Evolutionary conservation across 2,888 invertebrate species (phyloP), one percentile per base, ranked within the genome.

Genomic region (Lochmaea capreae): DNA sequence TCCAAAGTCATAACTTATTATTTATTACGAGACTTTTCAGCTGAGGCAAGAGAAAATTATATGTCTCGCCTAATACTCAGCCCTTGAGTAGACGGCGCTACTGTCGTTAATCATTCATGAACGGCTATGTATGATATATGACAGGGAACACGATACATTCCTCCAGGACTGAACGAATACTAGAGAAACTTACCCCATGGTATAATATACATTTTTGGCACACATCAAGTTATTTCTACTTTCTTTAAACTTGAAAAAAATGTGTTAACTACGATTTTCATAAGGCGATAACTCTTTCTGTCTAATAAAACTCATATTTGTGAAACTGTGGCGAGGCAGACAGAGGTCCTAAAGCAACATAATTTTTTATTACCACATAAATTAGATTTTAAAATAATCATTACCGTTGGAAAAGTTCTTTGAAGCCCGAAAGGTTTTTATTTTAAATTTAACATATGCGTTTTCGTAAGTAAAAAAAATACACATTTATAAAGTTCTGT

Each of bases 361-460:
- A 39, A 58, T 71, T 71, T 70, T 67, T 71, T 67, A 63, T 58
- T 63, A 63, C 59, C 22, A 46, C 67, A 74, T 71, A 70, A 72
- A 72, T 76, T 63, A 65, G 66, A 68, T 72, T 70, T 70, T 63
- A 70, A 74, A 67, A 71, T 65, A 71, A 71, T 71, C 71, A 33
- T 57, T 46, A 39, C 43, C 57, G 58, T 10, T 46, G 58, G 65
- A 71, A 76, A 71, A 59, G 62, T 67, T 71, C 71, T 67, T 71
- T 65, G 71, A 71, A 57, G 65, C 5, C 33, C 57, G 62, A 65
- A 42, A 16, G 16, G 62, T n/a, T 42, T 62, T 42, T 62, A 42
- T 62, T 62, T 54, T 18, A 43, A 16, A 62, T 9, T 14, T 2
- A 42, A 61, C 61, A 39, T 10, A n/a, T 61, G 39, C 39, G 61